Percentiles rank a stretch among this genome's conserved stretches.
Conservation (phyloP, 2,113 vertebrate genomes). For the Zosterops japonicus region DNA sequence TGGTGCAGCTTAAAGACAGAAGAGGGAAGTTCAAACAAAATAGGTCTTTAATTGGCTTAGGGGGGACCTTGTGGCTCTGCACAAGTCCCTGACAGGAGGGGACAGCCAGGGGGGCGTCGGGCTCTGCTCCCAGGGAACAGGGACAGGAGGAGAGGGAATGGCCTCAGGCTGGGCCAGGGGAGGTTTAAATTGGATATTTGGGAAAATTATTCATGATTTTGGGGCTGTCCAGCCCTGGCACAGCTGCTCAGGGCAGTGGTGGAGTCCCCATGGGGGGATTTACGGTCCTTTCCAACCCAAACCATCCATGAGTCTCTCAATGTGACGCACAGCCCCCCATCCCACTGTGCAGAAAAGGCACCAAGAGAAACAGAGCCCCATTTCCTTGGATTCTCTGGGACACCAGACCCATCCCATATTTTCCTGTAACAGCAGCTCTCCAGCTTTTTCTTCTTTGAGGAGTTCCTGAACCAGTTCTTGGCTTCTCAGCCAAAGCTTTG, state of each 20-base stretch:
- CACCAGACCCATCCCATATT: not conserved
- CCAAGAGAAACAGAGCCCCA: not conserved
- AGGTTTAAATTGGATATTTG: not conserved
- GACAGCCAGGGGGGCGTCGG: not conserved
- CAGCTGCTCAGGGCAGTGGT: not conserved
- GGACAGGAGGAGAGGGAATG: not conserved
- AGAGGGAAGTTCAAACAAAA: too few species aligned
- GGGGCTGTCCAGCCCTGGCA: not conserved
- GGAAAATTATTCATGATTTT: not conserved
- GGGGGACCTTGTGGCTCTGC: not conserved
- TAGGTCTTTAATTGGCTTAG: not conserved
- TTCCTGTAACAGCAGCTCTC: not conserved
- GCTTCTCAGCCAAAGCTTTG: slow-evolving; percentile 1
- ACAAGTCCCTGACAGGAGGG: not conserved
- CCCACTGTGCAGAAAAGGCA: not conserved
- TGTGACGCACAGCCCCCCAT: not conserved
- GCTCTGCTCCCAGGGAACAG: not conserved
- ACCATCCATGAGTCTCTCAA: rapidly evolving
- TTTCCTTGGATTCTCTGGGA: not conserved
- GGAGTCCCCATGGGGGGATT: not conserved
- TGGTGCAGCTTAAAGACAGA: too few species aligned
- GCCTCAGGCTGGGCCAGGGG: not conserved
- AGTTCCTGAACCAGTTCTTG: not conserved
- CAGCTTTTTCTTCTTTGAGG: not conserved
- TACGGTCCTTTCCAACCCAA: not conserved